phyloP scores from a whole-genome alignment of 2,888 invertebrate species.

The Embidobia sp. region DNA sequence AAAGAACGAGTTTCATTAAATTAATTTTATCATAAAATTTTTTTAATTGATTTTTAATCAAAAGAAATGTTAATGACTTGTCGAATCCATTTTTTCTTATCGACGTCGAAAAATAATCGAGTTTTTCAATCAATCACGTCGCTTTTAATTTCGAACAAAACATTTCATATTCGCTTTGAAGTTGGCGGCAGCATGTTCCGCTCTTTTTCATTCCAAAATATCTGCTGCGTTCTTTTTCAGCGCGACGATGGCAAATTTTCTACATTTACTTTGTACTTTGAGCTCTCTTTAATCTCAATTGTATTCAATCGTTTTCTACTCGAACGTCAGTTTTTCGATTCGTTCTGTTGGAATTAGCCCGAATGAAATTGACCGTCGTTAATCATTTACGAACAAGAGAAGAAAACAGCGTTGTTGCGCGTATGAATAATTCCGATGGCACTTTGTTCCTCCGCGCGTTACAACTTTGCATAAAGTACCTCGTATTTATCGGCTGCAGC shows the following conservation, averaged over 20 bases:
- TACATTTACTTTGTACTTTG: background rate
- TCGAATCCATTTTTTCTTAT: constrained; percentile 20
- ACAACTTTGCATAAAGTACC: constrained; percentile 9
- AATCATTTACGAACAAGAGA: constrained; percentile 3
- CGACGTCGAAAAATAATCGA: background rate
- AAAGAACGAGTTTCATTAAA: too few relatives aligned
- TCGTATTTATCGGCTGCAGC: constrained; percentile 1
- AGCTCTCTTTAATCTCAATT: too few relatives aligned
- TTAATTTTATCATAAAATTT: too few relatives aligned
- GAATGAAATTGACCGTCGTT: background rate
- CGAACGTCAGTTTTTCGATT: background rate
- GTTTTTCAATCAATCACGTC: constrained; percentile 19
- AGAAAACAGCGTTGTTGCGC: background rate
- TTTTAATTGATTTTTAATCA: too few relatives aligned
- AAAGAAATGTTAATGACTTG: too few relatives aligned
- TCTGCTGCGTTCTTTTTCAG: background rate
- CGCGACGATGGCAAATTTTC: constrained; percentile 1
- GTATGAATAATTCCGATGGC: constrained; percentile 16
- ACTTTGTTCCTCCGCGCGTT: background rate
- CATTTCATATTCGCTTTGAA: constrained; percentile 33
- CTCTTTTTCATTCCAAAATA: constrained; percentile 10
- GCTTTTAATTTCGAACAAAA: constrained; percentile 30
- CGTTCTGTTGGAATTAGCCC: background rate
- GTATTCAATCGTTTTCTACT: too few relatives aligned
- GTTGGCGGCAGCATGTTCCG: constrained; percentile 23